phyloP scores from a whole-genome alignment of 2,113 vertebrate species.

The Tachycineta bicolor region DNA sequence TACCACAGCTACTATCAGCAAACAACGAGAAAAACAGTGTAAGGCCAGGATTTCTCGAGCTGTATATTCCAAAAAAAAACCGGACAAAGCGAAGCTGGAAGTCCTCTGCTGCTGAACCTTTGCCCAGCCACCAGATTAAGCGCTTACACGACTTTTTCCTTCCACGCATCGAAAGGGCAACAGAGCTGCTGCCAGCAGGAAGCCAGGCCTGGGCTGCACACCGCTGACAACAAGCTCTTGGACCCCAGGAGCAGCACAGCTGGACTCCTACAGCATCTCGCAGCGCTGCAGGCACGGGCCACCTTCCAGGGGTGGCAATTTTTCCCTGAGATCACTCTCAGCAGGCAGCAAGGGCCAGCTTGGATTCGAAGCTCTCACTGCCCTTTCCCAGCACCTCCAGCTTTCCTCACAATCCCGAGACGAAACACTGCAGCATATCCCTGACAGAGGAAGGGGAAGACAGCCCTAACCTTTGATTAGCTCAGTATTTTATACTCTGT shows the following conservation, averaged over 20 bases:
- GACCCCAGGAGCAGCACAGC: neutral
- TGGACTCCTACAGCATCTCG: neutral
- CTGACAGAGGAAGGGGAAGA: neutral
- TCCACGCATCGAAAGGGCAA: neutral
- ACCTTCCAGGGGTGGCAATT: neutral
- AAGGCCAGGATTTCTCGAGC: neutral
- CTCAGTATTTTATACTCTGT: neutral
- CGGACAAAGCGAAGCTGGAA: neutral
- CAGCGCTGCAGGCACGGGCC: neutral
- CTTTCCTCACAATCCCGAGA: neutral
- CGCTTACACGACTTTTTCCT: neutral
- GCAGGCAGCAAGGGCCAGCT: neutral
- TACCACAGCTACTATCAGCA: constrained; percentile 15
- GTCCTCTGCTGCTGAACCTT: neutral
- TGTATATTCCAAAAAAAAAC: neutral
- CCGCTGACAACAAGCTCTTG: neutral
- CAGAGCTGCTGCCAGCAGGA: neutral
- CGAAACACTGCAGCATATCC: neutral
- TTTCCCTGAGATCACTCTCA: neutral
- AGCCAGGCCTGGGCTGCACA: neutral
- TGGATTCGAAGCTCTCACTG: neutral
- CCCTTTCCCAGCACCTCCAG: neutral
- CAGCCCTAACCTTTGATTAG: neutral
- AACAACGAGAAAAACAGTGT: neutral
- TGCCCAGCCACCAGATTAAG: neutral